Percentiles rank a stretch among this genome's conserved stretches.
Conservation (phyloP, 2,113 vertebrate species). For the Rhea americana region DNA sequence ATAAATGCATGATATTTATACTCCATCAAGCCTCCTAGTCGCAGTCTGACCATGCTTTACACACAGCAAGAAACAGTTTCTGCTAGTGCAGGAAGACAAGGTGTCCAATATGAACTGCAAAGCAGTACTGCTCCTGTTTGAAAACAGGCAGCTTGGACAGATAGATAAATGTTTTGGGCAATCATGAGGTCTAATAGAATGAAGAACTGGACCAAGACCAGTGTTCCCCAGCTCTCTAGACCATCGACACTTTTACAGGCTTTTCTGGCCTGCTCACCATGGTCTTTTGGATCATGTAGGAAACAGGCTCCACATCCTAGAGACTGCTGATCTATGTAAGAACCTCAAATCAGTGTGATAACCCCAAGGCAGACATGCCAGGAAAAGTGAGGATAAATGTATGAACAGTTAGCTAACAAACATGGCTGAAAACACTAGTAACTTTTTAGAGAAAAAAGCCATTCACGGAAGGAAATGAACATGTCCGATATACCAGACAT, state of each 20-base stretch:
- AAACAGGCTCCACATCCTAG: neutral
- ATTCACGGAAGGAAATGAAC: neutral
- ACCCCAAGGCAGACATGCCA: neutral
- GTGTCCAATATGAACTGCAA: neutral
- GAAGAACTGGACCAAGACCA: neutral
- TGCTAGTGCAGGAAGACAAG: neutral
- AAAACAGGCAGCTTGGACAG: neutral
- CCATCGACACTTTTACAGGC: neutral
- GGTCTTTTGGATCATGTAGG: neutral
- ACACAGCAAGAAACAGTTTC: neutral
- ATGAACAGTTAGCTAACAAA: neutral
- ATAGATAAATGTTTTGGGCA: neutral
- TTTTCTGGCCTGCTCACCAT: neutral
- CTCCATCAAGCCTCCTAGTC: neutral
- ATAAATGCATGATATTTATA: slow-evolving; percentile 32
- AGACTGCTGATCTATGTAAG: neutral
- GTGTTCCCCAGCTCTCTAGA: neutral
- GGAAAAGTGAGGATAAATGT: neutral
- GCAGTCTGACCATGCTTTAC: neutral
- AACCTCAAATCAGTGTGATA: neutral
- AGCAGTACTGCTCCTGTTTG: neutral
- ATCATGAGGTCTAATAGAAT: neutral
- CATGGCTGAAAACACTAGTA: neutral
- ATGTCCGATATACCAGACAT: neutral
- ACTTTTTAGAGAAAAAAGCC: neutral